A percentile compares a stretch with the other conserved stretches of the same genome.
phyloP scores from a whole-genome alignment of 2,888 invertebrate species.

The Volucella zonaria region DNA sequence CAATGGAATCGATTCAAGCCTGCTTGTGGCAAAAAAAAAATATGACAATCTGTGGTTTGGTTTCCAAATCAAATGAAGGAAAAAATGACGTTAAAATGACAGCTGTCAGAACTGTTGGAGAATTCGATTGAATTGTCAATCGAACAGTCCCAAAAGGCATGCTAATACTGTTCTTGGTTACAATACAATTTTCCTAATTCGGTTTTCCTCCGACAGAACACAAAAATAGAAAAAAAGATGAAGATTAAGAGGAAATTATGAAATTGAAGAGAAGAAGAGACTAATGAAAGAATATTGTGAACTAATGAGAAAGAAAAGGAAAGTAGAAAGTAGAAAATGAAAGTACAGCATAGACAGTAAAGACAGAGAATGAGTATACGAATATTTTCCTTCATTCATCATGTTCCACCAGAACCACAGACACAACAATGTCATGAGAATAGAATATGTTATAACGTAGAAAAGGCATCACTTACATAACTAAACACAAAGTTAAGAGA shows the following conservation, averaged over 20 bases:
- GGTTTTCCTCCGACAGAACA: slow-evolving; percentile 4
- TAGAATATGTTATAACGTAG: slow-evolving; percentile 29
- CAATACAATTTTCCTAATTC: slow-evolving; percentile 25
- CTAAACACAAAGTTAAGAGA: slow-evolving; percentile 48
- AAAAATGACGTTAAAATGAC: slow-evolving; percentile 26
- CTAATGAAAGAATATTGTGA: slow-evolving; percentile 42
- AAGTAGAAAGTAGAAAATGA: slow-evolving; percentile 7
- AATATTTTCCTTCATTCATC: background rate
- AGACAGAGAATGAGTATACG: slow-evolving; percentile 9
- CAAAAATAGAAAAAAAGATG: slow-evolving; percentile 7
- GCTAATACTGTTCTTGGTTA: slow-evolving; percentile 43
- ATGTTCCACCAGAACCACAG: slow-evolving; percentile 34
- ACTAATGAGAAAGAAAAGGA: slow-evolving; percentile 13
- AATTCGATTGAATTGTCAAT: background rate
- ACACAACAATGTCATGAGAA: slow-evolving; percentile 32
- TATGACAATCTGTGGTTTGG: slow-evolving; percentile 27
- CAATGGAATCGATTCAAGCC: slow-evolving; percentile 39
- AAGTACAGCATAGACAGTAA: slow-evolving; percentile 14
- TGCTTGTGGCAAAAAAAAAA: slow-evolving; percentile 36
- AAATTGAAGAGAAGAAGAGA: slow-evolving; percentile 57
- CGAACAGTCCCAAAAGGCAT: slow-evolving; percentile 9
- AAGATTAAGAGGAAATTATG: slow-evolving; percentile 58
- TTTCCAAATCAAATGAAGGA: slow-evolving; percentile 7
- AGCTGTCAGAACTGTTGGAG: slow-evolving; percentile 43
- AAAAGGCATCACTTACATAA: slow-evolving; percentile 65